Conservation (phyloP, 2,888 invertebrate genomes). For the Eustalomyia histrio region DNA sequence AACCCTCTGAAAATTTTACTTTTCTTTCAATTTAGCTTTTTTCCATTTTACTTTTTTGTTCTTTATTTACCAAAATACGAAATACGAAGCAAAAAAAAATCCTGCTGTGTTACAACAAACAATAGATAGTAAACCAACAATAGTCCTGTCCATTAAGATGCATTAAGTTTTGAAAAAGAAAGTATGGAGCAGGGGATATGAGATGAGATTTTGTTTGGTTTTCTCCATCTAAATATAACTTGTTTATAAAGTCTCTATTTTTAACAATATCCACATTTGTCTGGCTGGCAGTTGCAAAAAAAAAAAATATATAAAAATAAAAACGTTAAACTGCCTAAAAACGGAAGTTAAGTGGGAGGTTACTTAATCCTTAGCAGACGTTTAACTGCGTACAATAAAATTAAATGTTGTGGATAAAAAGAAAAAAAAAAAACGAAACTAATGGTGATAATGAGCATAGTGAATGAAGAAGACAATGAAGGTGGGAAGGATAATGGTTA, state of each 20-base stretch:
- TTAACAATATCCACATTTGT: slow-evolving; percentile 20
- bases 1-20: slow-evolving; percentile 26
- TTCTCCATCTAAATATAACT: slow-evolving; percentile 30
- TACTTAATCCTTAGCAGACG: slow-evolving; percentile 60
- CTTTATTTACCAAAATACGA: slow-evolving; percentile 7
- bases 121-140: slow-evolving; percentile 50
- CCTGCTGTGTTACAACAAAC: slow-evolving; percentile 27
- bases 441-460: slow-evolving; percentile 48
- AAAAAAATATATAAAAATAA: too few relatives aligned
- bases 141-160: slow-evolving; percentile 64
- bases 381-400: slow-evolving; percentile 49
- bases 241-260: slow-evolving; percentile 16
- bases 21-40: slow-evolving; percentile 23
- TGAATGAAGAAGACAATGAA: not conserved
- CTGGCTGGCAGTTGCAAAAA: slow-evolving; percentile 10
- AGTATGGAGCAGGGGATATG: slow-evolving; percentile 10
- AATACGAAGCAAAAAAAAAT: not conserved
- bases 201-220: slow-evolving; percentile 36
- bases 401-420: too few relatives aligned
- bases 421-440: slow-evolving; percentile 29
- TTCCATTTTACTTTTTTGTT: not conserved
- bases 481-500: slow-evolving; percentile 17
- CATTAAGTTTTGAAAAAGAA: slow-evolving; percentile 41
- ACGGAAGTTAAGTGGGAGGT: slow-evolving; percentile 64
- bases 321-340: slow-evolving; percentile 62